These are phyloP conservation scores for Porites lobata DNA, from an alignment of 92 coral and sea anemone species.

Conservation along the genomic window DNA sequence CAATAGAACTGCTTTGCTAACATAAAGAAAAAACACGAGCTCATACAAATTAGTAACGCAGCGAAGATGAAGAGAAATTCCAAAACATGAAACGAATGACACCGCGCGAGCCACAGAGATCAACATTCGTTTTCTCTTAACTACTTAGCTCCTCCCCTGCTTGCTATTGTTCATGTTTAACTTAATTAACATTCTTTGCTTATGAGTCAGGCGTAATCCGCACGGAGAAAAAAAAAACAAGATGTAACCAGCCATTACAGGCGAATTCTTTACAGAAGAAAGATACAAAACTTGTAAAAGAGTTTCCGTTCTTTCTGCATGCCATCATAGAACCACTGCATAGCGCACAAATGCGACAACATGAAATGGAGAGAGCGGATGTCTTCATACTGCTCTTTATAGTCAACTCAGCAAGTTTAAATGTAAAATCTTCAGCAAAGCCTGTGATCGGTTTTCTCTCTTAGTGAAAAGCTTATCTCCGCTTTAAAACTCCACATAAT, in stretches of 20 bases:
- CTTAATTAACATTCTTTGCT: neutral
- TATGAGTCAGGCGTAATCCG: neutral
- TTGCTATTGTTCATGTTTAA: neutral
- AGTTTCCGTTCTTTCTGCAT: no score
- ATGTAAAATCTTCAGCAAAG: neutral
- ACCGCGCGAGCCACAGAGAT: neutral
- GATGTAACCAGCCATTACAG: no score
- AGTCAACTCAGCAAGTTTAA: no score
- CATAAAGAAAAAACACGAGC: neutral
- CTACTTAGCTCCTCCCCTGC: slow-evolving; percentile 8
- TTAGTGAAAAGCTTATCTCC: neutral
- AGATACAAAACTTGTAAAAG: neutral
- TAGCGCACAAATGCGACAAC: no score
- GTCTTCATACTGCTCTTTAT: no score
- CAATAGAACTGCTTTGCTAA: neutral
- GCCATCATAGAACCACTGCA: no score
- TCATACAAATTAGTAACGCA: neutral
- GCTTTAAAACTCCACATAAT: neutral
- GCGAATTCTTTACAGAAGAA: neutral
- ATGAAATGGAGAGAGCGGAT: no score
- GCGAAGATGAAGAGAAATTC: neutral
- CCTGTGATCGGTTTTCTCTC: neutral
- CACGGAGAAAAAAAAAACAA: neutral
- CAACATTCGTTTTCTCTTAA: slow-evolving; percentile 4
- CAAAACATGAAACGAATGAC: neutral